phyloP scores from a whole-genome alignment of 2,888 invertebrate species.

The Arge pagana region DNA sequence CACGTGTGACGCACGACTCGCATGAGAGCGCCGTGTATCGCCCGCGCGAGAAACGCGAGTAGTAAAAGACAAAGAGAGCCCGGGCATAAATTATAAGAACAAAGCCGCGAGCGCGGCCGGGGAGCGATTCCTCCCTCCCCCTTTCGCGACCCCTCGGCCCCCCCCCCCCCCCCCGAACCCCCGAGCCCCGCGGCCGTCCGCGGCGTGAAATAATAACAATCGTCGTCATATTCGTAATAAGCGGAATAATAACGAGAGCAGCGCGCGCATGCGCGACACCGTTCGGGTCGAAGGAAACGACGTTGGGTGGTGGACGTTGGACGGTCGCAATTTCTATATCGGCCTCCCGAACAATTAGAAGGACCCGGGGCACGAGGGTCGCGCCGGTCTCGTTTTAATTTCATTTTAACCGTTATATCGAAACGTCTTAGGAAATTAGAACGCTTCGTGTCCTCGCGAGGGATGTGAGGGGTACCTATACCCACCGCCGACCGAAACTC shows the following conservation, averaged over 20 bases:
- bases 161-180: conserved; percentile 10
- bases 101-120: conserved; percentile 37
- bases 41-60: conserved; percentile 2
- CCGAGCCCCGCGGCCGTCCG: too few species aligned
- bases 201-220: conserved; percentile 10
- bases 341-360: conserved; percentile 53
- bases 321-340: conserved; percentile 36
- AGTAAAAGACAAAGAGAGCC: conserved; percentile 23
- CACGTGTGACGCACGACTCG: conserved; percentile 44
- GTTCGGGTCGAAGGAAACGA: background rate
- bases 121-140: background rate
- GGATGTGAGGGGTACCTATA: too few species aligned
- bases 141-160: background rate
- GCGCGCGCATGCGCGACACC: too few species aligned
- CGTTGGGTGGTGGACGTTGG: background rate
- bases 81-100: conserved; percentile 54
- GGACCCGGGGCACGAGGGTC: conserved; percentile 30
- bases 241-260: conserved; percentile 14
- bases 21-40: conserved; percentile 12
- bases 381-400: conserved; percentile 46
- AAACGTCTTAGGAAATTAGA: conserved; percentile 46
- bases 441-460: too few species aligned
- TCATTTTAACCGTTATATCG: conserved; percentile 50
- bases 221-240: conserved; percentile 10
- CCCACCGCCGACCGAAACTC: too few species aligned